Conservation (phyloP, 2,113 vertebrate species). For the Cisticola juncidis region DNA sequence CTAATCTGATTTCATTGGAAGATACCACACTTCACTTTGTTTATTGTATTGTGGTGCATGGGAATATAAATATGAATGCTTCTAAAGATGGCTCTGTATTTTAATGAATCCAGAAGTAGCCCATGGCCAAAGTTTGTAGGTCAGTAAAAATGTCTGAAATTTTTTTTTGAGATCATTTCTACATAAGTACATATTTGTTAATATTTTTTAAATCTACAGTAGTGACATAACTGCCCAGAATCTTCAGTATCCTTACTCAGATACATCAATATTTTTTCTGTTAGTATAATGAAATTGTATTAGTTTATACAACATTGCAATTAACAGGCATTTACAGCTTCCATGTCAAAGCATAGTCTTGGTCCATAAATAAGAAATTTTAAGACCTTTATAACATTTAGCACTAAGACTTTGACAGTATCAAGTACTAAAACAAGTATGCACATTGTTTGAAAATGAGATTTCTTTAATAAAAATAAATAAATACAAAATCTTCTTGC, state of each 20-base stretch:
- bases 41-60: neutral
- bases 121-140: neutral
- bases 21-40: neutral
- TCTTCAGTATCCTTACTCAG: neutral
- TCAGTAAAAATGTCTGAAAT: neutral
- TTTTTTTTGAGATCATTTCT: neutral
- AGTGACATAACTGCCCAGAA: neutral
- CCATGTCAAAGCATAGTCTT: neutral
- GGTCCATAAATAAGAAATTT: neutral
- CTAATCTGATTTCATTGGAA: neutral
- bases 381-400: neutral
- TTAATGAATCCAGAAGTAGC: neutral
- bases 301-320: neutral
- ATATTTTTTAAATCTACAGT: neutral
- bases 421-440: neutral
- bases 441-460: neutral
- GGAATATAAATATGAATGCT: neutral
- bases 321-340: neutral
- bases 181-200: neutral
- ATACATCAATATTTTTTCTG: neutral
- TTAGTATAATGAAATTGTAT: neutral
- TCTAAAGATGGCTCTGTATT: neutral
- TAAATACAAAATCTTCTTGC: neutral
- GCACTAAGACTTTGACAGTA: neutral
- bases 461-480: neutral